Conservation (phyloP, 2,888 invertebrate genomes). For the Sinelater perroti region DNA sequence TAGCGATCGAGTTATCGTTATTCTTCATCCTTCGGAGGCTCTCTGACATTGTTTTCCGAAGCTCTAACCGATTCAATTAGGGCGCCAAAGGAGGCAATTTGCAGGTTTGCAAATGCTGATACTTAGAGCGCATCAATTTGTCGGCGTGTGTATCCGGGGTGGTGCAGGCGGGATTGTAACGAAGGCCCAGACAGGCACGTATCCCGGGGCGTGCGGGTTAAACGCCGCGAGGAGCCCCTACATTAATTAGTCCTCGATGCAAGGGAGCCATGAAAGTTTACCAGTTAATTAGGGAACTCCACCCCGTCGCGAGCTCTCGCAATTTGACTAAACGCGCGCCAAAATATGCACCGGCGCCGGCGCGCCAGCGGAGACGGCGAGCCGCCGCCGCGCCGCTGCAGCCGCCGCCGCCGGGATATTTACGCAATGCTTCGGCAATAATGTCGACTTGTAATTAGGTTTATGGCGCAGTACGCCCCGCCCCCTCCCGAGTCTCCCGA, state of each 20-base stretch:
- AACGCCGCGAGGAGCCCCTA: slow-evolving; percentile 46
- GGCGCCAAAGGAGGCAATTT: slow-evolving; percentile 11
- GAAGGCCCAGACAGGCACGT: slow-evolving; percentile 39
- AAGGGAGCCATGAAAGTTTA: slow-evolving; percentile 62
- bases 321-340: slow-evolving; percentile 53
- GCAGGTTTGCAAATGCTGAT: slow-evolving; percentile 3
- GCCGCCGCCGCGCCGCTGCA: slow-evolving; percentile 20
- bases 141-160: slow-evolving; percentile 32
- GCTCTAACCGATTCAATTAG: no score
- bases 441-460: slow-evolving; percentile 42
- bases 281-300: slow-evolving; percentile 62
- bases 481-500: slow-evolving; percentile 34
- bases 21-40: no score
- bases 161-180: slow-evolving; percentile 35
- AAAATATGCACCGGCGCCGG: slow-evolving; percentile 42
- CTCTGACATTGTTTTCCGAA: no score
- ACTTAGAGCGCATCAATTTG: slow-evolving; percentile 37
- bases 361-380: slow-evolving; percentile 14
- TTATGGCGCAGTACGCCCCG: slow-evolving; percentile 41
- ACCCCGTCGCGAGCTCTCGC: slow-evolving; percentile 53
- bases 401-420: slow-evolving; percentile 32
- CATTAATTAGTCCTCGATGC: slow-evolving; percentile 62
- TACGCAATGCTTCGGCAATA: slow-evolving; percentile 35
- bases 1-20: no score
- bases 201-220: slow-evolving; percentile 43